Conservation (phyloP, 2,888 invertebrate genomes). For the Hesperia comma region DNA sequence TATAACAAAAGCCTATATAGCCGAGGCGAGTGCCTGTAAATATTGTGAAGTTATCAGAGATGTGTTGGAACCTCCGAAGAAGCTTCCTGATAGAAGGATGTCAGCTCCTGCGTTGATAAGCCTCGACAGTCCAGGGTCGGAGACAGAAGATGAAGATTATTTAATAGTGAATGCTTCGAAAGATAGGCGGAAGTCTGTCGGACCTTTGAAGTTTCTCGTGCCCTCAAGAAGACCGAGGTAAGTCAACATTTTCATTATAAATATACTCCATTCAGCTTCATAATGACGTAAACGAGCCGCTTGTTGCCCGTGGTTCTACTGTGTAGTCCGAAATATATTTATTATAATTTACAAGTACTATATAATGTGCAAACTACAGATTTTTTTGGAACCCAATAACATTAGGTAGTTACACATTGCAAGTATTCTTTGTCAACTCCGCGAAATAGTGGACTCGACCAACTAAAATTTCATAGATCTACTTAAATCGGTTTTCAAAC, state of each 20-base stretch:
- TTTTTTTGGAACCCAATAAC: no score
- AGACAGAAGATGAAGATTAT: conserved; percentile 71
- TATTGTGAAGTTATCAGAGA: conserved; percentile 80
- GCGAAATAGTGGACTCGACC: no score
- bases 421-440: no score
- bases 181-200: conserved; percentile 82
- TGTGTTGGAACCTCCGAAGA: conserved; percentile 72
- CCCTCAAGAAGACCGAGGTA: conserved; percentile 74
- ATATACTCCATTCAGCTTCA: no score
- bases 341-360: no score
- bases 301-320: no score
- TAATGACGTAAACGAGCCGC: no score
- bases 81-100: conserved; percentile 72
- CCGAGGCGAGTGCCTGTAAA: conserved; percentile 72
- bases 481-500: no score
- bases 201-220: conserved; percentile 70
- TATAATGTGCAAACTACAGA: no score
- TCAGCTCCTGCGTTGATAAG: conserved; percentile 84
- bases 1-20: conserved; percentile 75
- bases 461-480: no score
- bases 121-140: conserved; percentile 72
- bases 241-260: conserved; percentile 44
- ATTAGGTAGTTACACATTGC: no score
- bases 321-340: no score
- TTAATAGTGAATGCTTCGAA: conserved; percentile 77